A percentile compares a stretch with the other conserved stretches of the same genome.
These are phyloP conservation scores for Limnothrissa miodon DNA, from an alignment of 2,113 vertebrate species.

Conservation along the genomic window DNA sequence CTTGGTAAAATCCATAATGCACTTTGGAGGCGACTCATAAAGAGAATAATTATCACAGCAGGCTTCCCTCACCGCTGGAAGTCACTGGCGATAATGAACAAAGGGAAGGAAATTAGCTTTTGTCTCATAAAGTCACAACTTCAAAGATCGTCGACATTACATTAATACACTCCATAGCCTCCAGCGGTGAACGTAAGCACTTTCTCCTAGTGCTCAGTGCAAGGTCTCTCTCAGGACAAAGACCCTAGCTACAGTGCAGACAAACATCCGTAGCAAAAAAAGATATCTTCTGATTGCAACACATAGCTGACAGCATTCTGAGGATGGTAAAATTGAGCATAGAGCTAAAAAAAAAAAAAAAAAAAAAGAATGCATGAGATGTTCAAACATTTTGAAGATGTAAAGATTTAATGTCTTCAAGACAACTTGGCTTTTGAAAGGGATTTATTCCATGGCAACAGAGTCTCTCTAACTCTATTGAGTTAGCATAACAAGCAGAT, in stretches of 20 bases:
- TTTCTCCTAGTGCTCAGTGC: constrained; percentile 80
- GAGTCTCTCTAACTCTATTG: background rate
- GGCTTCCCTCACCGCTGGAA: constrained; percentile 94
- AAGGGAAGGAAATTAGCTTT: constrained; percentile 97
- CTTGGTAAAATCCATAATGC: constrained; percentile 85
- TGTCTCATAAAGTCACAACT: constrained; percentile 97
- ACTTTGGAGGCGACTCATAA: constrained; percentile 89
- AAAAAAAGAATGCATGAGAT: too few relatives aligned
- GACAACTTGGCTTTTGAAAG: background rate
- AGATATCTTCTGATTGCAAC: background rate
- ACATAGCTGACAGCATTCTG: background rate
- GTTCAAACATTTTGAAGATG: too few relatives aligned
- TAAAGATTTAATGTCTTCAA: background rate
- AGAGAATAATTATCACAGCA: constrained; percentile 98
- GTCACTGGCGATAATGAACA: constrained; percentile 95
- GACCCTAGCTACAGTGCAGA: background rate
- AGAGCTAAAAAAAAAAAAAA: too few relatives aligned
- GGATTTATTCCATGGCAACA: background rate
- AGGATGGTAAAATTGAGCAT: too few relatives aligned
- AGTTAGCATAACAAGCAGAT: background rate
- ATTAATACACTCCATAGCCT: constrained; percentile 93
- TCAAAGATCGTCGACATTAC: constrained; percentile 96
- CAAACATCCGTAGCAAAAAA: background rate
- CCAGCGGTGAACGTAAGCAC: constrained; percentile 85
- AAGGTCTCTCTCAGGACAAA: constrained; percentile 97